Conservation (phyloP, 1,140 invertebrate genomes). For the Anthonomus grandis region DNA sequence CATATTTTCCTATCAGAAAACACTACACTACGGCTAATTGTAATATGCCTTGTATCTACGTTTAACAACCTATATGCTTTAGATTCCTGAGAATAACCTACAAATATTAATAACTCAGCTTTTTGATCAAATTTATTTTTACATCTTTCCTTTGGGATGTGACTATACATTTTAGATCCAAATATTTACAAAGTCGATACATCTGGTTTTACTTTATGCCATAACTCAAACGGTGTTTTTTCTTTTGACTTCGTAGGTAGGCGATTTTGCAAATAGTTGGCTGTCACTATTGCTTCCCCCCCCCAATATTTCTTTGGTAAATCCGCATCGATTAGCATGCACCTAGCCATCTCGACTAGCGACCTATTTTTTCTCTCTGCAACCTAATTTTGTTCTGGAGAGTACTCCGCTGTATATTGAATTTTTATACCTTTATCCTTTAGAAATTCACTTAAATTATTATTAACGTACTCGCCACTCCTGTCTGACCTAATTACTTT, state of each 20-base stretch:
- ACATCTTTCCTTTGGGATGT: slow-evolving; percentile 1
- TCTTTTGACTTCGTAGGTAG: neutral
- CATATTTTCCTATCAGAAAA: neutral
- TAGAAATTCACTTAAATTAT: too few relatives aligned
- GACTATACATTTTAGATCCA: neutral
- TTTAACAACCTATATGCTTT: neutral
- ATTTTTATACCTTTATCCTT: too few relatives aligned
- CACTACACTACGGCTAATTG: neutral
- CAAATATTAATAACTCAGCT: neutral
- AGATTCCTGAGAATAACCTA: neutral
- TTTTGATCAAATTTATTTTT: neutral
- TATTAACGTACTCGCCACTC: too few relatives aligned
- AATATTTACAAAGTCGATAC: slow-evolving; percentile 2
- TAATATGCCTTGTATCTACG: neutral
- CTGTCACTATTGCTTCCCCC: neutral
- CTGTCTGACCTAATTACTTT: too few relatives aligned
- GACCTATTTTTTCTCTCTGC: neutral
- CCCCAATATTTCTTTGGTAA: slow-evolving; percentile 4
- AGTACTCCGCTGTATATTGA: too few relatives aligned
- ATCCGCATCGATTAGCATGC: neutral
- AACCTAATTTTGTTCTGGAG: too few relatives aligned
- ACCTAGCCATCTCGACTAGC: slow-evolving; percentile 1
- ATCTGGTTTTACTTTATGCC: neutral
- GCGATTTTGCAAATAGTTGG: neutral
- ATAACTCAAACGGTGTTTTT: slow-evolving; percentile 1